Base-by-base conservation (phyloP, 1,140 invertebrate species). In the Aleiodes sp. region DNA sequence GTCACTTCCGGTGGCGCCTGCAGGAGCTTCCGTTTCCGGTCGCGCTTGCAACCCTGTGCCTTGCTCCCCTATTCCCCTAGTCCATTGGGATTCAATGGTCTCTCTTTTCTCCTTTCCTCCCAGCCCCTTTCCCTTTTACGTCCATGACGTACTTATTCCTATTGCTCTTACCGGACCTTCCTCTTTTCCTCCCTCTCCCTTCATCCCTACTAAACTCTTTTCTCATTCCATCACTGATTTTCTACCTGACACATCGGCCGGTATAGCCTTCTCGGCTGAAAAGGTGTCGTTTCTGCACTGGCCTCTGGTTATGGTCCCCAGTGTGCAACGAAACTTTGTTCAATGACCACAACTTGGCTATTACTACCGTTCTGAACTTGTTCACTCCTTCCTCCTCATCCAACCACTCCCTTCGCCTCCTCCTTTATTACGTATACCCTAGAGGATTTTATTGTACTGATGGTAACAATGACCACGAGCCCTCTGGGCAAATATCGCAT, bases 1-100 rank as follows among this genome's bases (percentile, higher is more conserved):
- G 83, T 84, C 83, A 84, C 83, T 84, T 85, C 83, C 83, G 81
- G 82, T 86, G 83, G 83, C 79, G 80, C 80, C 79, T 83, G 83
- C 79, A 81, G 82, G 79, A 84, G 80, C 83, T 83, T 85, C 84
- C 83, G 83, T 70, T 69, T 84, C 84, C 83, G 83, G 76, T 82
- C 75, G 78, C 75, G 72, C 68, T 78, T 67, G 63, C 61, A 56
- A 70, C 46, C 57, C 39, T 67, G 29, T 65, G 31, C 65, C 60
- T 63, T 56, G 35, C 41, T 19, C 46, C 66, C 16, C 16, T 4
- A 52, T 9, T 21, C 46, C 21, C 16, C 16, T 4, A 52, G 21
- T 21, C 46, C 21, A 24, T 52, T 24, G 46, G 46, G 10, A 52
- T 52, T 52, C 26, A 52, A 21, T 52, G 46, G 46, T 52, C 19